Evolutionary conservation across 2,888 invertebrate genomes (phyloP), one percentile per base, ranked within the genome.

Genomic region (Pantelozetes paolii): DNA sequence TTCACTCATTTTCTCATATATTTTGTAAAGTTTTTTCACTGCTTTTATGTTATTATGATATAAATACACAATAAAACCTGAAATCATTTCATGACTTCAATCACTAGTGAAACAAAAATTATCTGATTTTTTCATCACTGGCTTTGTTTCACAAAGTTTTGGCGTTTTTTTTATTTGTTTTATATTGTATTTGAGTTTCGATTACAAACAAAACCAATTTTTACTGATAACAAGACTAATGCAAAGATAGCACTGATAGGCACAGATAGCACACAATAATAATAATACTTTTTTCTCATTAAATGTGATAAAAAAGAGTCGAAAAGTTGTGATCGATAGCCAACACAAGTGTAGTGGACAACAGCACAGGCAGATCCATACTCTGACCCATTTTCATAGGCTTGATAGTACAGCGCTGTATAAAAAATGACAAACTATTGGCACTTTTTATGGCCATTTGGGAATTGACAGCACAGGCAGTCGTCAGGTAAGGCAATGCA

Each of bases 261-360:
- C n/a, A n/a, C n/a, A n/a, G n/a, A n/a, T n/a, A 54, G 26, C 54
- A 26, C 54, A 54, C 23, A 8, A 54, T 23, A 62, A 62, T 62
- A 62, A 62, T 62, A 62, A 62, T 62, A 62, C 62, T 62, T 62
- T 62, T 62, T 62, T 62, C 62, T 62, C 62, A 62, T 62, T 62
- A 62, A 26, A 62, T 62, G 32, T 20, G 30, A 59, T 15, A 32
- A 18, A 5, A 8, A 8, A 26, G 26, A 11, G 8, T 3, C 23
- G 26, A 54, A 9, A 54, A 23, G 20, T 62, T 62, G 30, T 62
- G 62, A 62, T 62, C 62, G 62, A 62, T 62, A 62, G 62, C 8
- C 36, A 36, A 62, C 20, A 32, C 18, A 32, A 62, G 32, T 32
- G 36, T 30, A 62, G 62, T 62, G 62, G 62, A 62, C 62, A 62